Conservation (phyloP, 2,888 invertebrate species). For the Cryptocephalus primarius region DNA sequence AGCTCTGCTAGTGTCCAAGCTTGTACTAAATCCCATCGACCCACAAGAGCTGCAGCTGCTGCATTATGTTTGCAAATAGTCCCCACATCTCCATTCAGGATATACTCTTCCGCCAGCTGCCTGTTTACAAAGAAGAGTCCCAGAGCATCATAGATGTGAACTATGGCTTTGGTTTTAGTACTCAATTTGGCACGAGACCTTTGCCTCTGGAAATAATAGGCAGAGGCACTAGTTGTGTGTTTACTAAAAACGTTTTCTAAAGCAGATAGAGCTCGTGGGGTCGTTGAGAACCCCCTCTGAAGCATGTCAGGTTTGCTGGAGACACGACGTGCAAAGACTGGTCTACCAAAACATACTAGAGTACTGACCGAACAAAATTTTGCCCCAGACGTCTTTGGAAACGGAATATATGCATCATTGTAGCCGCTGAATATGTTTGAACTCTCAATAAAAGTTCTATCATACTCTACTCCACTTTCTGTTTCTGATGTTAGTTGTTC, state of each 20-base stretch:
- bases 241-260: slow-evolving; percentile 41
- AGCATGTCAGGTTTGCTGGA: slow-evolving; percentile 59
- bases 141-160: slow-evolving; percentile 62
- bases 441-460: slow-evolving; percentile 20
- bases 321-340: slow-evolving; percentile 51
- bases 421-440: slow-evolving; percentile 34
- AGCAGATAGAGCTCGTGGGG: slow-evolving; percentile 69
- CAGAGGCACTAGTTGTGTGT: slow-evolving; percentile 44
- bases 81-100: slow-evolving; percentile 46
- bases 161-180: slow-evolving; percentile 46
- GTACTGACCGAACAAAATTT: slow-evolving; percentile 82
- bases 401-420: slow-evolving; percentile 78
- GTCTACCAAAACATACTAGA: slow-evolving; percentile 75
- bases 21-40: slow-evolving; percentile 73
- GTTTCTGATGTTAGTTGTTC: slow-evolving; percentile 48
- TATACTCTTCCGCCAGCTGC: slow-evolving; percentile 74
- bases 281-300: slow-evolving; percentile 32
- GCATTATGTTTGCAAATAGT: slow-evolving; percentile 76
- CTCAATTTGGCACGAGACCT: slow-evolving; percentile 21
- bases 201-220: slow-evolving; percentile 60
- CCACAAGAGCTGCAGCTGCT: slow-evolving; percentile 59
- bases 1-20: slow-evolving; percentile 79
- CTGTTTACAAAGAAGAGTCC: slow-evolving; percentile 68
- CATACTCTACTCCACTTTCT: slow-evolving; percentile 37
- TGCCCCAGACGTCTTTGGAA: slow-evolving; percentile 88